Percentiles rank a stretch among this genome's conserved stretches.
Evolutionary conservation across 2,113 vertebrate genomes (phyloP).

Genomic region (Phocoena phocoena): DNA sequence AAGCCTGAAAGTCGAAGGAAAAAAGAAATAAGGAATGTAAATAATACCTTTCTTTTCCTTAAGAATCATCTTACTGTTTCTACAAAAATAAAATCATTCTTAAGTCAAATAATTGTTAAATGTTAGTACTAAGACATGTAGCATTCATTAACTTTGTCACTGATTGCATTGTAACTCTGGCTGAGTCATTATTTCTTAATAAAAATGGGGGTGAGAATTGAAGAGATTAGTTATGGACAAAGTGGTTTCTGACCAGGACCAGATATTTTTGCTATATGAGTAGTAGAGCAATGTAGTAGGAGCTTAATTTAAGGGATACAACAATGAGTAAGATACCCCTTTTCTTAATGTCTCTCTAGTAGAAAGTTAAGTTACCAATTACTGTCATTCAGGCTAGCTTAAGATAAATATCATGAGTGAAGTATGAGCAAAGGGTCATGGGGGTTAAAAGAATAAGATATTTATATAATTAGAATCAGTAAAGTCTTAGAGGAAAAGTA

Average conservation of each 20-base stretch:
- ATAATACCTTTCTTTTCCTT: neutral
- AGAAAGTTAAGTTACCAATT: slow-evolving; percentile 6
- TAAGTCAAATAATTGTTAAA: slow-evolving; percentile 41
- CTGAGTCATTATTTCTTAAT: slow-evolving; percentile 40
- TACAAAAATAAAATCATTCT: slow-evolving; percentile 13
- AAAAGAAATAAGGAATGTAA: slow-evolving; percentile 16
- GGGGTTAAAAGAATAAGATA: slow-evolving; percentile 14
- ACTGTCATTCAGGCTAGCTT: neutral
- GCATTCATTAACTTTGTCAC: slow-evolving; percentile 35
- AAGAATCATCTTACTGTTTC: neutral
- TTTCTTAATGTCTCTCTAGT: slow-evolving; percentile 5
- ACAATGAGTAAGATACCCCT: neutral
- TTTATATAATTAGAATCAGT: neutral
- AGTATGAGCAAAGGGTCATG: neutral
- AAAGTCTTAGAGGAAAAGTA: slow-evolving; percentile 9
- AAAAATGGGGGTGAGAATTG: neutral
- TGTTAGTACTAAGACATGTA: slow-evolving; percentile 7
- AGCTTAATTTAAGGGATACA: neutral
- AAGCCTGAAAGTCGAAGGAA: neutral
- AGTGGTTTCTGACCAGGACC: neutral
- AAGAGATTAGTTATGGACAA: neutral
- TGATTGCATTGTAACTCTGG: slow-evolving; percentile 6
- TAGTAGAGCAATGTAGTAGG: neutral
- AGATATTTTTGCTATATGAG: neutral
- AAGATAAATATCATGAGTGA: slow-evolving; percentile 35